phyloP scores from a whole-genome alignment of 2,797 vertebrate genomes.

The Choloepus didactylus region DNA sequence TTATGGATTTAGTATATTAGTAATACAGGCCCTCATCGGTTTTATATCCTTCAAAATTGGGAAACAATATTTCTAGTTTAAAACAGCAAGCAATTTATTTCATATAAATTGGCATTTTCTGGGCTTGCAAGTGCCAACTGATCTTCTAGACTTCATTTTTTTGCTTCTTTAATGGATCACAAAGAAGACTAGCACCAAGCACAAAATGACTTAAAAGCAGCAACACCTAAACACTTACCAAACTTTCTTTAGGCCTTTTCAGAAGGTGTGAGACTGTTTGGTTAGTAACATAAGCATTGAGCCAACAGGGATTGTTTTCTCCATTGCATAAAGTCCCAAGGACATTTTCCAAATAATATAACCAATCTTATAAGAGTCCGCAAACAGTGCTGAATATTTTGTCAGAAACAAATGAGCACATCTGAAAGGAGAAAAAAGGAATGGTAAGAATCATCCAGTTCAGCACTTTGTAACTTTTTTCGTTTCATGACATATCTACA shows the following conservation, averaged over 20 bases:
- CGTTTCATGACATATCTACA: not conserved
- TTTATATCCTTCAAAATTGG: not conserved
- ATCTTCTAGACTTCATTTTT: not conserved
- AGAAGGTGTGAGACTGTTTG: conserved; percentile 8
- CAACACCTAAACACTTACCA: conserved; percentile 65
- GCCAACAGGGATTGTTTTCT: conserved; percentile 54
- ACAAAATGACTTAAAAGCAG: not conserved
- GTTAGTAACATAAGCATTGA: not conserved
- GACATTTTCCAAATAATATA: conserved; percentile 24
- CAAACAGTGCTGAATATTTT: not conserved
- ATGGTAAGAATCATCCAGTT: not conserved
- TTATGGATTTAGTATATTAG: not conserved
- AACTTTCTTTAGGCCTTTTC: conserved; percentile 61
- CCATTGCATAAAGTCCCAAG: not conserved
- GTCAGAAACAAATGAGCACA: conserved; percentile 31
- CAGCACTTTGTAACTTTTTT: not conserved
- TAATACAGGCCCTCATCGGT: not conserved
- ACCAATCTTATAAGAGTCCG: conserved; percentile 41
- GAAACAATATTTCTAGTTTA: not conserved
- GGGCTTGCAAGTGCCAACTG: not conserved
- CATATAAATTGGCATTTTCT: not conserved
- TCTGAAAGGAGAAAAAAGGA: not conserved
- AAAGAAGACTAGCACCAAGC: not conserved
- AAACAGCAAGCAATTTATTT: not conserved
- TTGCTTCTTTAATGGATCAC: not conserved